Percentiles rank a stretch among this genome's conserved stretches.
Evolutionary conservation across 2,113 vertebrate genomes (phyloP).

Genomic region (Calidris pygmaea): DNA sequence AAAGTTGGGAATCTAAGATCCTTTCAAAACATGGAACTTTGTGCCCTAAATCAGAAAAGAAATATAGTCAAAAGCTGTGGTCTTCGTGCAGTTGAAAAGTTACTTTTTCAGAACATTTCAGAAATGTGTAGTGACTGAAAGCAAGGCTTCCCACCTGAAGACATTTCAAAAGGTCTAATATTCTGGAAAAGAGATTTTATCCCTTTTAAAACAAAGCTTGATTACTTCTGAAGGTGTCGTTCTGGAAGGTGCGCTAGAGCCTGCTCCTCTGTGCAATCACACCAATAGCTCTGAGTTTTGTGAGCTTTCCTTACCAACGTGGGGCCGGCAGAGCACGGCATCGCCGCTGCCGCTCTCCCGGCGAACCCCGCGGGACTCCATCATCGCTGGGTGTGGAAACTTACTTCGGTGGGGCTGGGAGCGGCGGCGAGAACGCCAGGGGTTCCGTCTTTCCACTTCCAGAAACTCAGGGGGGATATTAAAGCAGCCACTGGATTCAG

Average conservation of each 20-base stretch:
- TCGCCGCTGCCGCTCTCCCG: accelerated
- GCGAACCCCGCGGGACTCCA: accelerated
- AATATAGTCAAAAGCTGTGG: background rate
- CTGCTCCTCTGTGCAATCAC: background rate
- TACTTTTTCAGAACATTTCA: background rate
- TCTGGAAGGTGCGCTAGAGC: background rate
- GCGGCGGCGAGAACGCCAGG: accelerated
- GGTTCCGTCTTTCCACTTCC: background rate
- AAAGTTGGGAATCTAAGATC: background rate
- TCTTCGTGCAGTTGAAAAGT: background rate
- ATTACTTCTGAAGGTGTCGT: background rate
- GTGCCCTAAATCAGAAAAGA: background rate
- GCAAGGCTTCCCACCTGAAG: background rate
- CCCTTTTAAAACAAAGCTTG: background rate
- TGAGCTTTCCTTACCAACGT: background rate
- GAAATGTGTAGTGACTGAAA: background rate
- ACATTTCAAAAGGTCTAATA: background rate
- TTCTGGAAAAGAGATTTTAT: background rate
- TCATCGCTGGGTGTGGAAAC: background rate
- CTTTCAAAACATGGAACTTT: background rate
- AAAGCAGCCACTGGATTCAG: background rate
- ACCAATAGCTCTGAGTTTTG: background rate
- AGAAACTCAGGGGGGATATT: background rate
- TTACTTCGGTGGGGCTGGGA: background rate
- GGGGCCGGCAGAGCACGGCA: background rate